Evolutionary conservation across 2,888 invertebrate genomes (phyloP), one percentile per base, ranked within the genome.

Genomic region (Corythucha ciliata): DNA sequence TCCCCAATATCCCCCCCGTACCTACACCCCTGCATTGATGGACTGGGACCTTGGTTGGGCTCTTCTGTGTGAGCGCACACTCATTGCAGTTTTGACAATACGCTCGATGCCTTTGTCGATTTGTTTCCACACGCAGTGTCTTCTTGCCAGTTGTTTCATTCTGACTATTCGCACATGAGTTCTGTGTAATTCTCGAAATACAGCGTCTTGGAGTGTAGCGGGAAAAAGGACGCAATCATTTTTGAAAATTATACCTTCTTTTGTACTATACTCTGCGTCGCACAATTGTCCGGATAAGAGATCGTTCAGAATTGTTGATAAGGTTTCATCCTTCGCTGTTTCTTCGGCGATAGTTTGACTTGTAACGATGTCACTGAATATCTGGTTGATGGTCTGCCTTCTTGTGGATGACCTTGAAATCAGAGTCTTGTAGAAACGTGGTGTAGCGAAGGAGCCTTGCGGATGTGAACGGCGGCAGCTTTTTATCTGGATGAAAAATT

Each of bases 131-230:
- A 58, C 61, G 14, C 63, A 58, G 48, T 61, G 61, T 2, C 58
- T 56, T n/a, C 63, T 45, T 24, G 62, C 63, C 8, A 63, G 36
- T 18, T 54, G 44, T 44, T 64, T 64, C 59, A 63, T 64, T 29
- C 60, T 60, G 5, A 59, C 57, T 7, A 63, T 58, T 1, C 64
- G 63, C 12, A 60, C 40, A n/a, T 45, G 45, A 4, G 45, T 45
- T 16, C 14, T n/a, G 14, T 45, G 45, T 8, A 45, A 34, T 33
- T 64, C 63, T 18, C 18, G 27, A 14, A 48, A 29, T 18, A 41
- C 41, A 2, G 20, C 4, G 29, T 46, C 60, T 59, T 29, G 22
- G 44, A 41, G 10, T 18, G 14, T 14, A 49, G 50, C 12, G 33
- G 58, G 57, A 22, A 62, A 54, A 10, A 58, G 44, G 20, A 58